Evolutionary conservation across 2,113 vertebrate genomes (phyloP), one percentile per base, ranked within the genome.

Genomic region (Podarcis raffonei): DNA sequence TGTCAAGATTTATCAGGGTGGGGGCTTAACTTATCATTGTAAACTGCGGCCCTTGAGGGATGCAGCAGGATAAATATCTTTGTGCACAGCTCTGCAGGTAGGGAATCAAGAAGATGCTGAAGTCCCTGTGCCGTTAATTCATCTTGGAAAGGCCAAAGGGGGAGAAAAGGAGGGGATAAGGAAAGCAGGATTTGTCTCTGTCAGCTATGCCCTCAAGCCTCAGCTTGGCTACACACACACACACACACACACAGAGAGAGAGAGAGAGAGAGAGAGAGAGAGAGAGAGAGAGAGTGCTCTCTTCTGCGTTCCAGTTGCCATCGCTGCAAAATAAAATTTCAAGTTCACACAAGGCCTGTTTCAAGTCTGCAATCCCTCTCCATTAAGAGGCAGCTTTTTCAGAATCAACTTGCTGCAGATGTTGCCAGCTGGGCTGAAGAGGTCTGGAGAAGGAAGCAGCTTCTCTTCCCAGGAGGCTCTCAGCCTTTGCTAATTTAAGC

Each of bases 371-470:
- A 3, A 6, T 18, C 62, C 13, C 69, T 42, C 25, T 35, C 23
- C 25, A 42, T 15, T 35, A 9, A 69, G 57, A n/a, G 8, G 32
- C 37, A 78, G 4, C 37, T 30, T n/a, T n/a, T 27, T 53, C 48
- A 53, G 74, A 68, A 2, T 9, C 13, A 68, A 57, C 30, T 25
- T 53, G 84, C 16, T 35, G 72, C 42, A 4, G 53, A 89, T n/a
- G 85, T 5, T 37, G 85, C 82, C 68, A 78, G 59, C 8, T 72
- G 42, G 69, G 25, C 83, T 39, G 4, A 25, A 27, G 83, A 86
- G 86, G 57, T 79, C 2, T 88, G 53, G 57, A 91, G 75, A 72
- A 66, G 85, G 86, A 90, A 27, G 35, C 89, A 85, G 87, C n/a
- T 30, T 32, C 72, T 0, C 1, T 74, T 69, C 85, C 25, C 37